Conservation (phyloP, 1,140 invertebrate genomes). For the Thaumatotibia leucotreta region DNA sequence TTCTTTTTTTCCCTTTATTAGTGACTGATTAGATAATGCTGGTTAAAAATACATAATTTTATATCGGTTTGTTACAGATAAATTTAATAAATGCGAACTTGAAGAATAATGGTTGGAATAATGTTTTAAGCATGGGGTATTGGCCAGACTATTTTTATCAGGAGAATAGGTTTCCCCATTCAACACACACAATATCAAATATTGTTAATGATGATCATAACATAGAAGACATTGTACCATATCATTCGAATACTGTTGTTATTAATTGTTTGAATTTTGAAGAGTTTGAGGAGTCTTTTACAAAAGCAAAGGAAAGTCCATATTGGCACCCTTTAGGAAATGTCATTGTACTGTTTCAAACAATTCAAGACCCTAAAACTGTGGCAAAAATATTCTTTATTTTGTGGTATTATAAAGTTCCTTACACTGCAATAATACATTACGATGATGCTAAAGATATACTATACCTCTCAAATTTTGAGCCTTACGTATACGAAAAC, state of each 20-base stretch:
- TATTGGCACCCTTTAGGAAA: conserved; percentile 59
- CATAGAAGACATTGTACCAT: conserved; percentile 39
- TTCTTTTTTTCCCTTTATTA: too few relatives aligned
- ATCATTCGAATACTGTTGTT: conserved; percentile 44
- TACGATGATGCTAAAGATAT: conserved; percentile 31
- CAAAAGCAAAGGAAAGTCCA: conserved; percentile 29
- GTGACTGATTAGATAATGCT: background rate
- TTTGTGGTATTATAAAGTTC: conserved; percentile 50
- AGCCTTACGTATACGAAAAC: conserved; percentile 44
- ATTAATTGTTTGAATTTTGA: conserved; percentile 38
- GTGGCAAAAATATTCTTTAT: conserved; percentile 52
- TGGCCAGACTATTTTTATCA: conserved; percentile 41
- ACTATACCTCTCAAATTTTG: conserved; percentile 39
- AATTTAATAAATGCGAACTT: conserved; percentile 39
- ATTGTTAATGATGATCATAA: conserved; percentile 29
- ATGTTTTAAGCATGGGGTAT: conserved; percentile 39
- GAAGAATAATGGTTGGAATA: conserved; percentile 49
- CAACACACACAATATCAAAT: conserved; percentile 34
- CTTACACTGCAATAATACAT: conserved; percentile 51
- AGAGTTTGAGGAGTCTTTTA: conserved; percentile 42
- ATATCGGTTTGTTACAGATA: conserved; percentile 49
- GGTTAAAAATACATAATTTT: too few relatives aligned
- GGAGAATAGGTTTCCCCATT: conserved; percentile 28
- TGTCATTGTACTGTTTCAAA: conserved; percentile 48
- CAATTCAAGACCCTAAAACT: conserved; percentile 21